Base-by-base conservation (phyloP, 2,113 vertebrate species). In the Eubucco bourcierii region DNA sequence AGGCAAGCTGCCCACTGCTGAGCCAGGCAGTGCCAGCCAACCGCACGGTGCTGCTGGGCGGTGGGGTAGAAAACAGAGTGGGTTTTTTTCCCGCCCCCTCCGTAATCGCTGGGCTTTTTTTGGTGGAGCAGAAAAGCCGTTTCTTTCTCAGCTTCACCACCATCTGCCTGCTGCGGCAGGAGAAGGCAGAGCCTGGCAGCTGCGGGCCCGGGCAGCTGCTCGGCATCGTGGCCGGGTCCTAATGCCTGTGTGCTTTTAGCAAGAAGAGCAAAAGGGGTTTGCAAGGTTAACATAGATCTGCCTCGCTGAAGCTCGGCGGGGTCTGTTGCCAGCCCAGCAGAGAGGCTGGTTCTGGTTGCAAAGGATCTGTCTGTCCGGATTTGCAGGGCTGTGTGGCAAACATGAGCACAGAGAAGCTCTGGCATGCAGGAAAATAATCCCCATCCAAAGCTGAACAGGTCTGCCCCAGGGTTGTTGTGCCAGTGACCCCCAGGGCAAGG, bases 131-230 rank as follows among this genome's bases (percentile, higher is more conserved):
- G 87, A 92, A 94, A 89, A 89, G 91, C 87, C 5, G 4, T 82
- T 92, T 95, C 81, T 96, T 92, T 76, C 79, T 29, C 14, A 15
- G 81, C 87, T 91, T 84, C 58, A 0, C 24, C 89, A 89, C 93
- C 95, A 94, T 95, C 95, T 94, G 95, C 93, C 94, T 8, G 59
- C 77, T 65, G 91, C 0, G 18, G 90, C 83, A 29, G 15, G 71
- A 75, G 88, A 87, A 91, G 85, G 89, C 88, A 93, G 84, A 88
- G 80, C 94, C 73, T 70, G 0, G 92, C 90, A 94, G 91, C 95
- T 92, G 94, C 65, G 87, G 90, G 65, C 5, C 68, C 0, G 0
- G 72, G 84, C 87, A 92, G 94, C 93, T 95, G 91, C 94, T 90
- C 6, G 0, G 59, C 91, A 52, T 63, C 50, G 3, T 1, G 55